Evolutionary conservation across 2,113 vertebrate genomes (phyloP).

Genomic region (Cynoglossus semilaevis): DNA sequence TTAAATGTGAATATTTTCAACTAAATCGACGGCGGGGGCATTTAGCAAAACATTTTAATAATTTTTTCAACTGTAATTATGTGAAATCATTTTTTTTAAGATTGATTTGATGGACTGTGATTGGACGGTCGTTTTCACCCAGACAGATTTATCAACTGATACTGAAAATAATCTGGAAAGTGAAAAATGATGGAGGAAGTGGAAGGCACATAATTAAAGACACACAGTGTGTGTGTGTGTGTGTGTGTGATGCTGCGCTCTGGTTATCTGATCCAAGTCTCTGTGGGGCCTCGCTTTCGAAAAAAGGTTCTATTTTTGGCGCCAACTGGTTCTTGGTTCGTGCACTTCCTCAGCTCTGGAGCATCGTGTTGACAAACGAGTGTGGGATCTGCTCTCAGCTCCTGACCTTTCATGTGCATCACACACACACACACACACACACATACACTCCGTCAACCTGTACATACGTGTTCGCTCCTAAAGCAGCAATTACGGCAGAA

Average conservation of each 20-base stretch:
- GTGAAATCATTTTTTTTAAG: no score
- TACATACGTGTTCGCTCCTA: no score
- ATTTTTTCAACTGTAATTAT: no score
- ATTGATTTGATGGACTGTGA: no score
- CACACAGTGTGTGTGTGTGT: slow-evolving; percentile 9
- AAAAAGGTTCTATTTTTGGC: slow-evolving; percentile 61
- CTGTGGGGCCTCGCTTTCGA: slow-evolving; percentile 34
- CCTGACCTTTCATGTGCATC: slow-evolving; percentile 40
- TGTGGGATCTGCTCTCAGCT: slow-evolving; percentile 25
- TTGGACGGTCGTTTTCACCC: no score
- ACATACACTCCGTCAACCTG: slow-evolving; percentile 18
- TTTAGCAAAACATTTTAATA: no score
- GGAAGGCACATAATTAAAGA: slow-evolving; percentile 7
- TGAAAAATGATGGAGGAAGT: no score
- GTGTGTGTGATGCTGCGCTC: slow-evolving; percentile 21
- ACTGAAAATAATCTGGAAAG: no score
- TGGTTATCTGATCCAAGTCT: slow-evolving; percentile 54
- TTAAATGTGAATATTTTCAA: no score
- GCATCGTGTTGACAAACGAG: slow-evolving; percentile 41
- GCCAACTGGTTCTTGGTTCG: slow-evolving; percentile 29
- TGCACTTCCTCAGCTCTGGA: slow-evolving; percentile 19
- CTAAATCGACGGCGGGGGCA: no score
- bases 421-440: slow-evolving; percentile 9
- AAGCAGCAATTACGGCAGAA: no score
- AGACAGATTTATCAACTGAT: no score